These are phyloP conservation scores for Calvadosia cruxmelitensis DNA, from an alignment of 30 jellyfish, hydroid and myxozoan species.

Conservation along the genomic window DNA sequence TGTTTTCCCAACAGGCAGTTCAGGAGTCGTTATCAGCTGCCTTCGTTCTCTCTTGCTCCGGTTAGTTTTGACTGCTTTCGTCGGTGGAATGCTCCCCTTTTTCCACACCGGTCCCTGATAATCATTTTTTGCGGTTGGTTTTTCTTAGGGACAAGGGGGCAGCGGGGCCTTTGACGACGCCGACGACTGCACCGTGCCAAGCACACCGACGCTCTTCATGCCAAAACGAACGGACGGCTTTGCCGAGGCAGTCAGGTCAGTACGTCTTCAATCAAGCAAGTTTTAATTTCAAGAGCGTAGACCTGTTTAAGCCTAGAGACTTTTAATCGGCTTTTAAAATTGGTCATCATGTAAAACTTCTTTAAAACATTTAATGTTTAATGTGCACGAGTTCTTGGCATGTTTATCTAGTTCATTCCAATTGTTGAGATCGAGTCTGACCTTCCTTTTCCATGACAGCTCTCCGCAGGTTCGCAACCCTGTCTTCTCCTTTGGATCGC, in stretches of 20 bases:
- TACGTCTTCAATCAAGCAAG: no score
- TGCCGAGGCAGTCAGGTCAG: slow-evolving; percentile 98
- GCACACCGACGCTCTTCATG: slow-evolving; percentile 88
- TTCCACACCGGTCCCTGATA: no score
- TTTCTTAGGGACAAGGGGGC: slow-evolving; percentile 78
- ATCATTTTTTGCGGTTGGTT: no score
- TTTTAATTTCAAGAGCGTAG: no score
- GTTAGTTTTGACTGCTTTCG: slow-evolving; percentile 14
- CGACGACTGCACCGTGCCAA: slow-evolving; percentile 94
- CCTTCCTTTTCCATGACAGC: slow-evolving; percentile 16
- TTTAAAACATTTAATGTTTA: no score
- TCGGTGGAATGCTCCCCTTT: neutral
- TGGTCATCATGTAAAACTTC: neutral
- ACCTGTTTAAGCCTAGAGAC: no score
- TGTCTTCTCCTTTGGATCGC: slow-evolving; percentile 50
- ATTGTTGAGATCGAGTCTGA: neutral
- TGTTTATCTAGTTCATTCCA: no score
- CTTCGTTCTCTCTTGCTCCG: slow-evolving; percentile 85
- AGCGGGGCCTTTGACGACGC: slow-evolving; percentile 86
- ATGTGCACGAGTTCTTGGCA: no score
- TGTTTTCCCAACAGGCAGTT: slow-evolving; percentile 8
- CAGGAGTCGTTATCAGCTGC: slow-evolving; percentile 59
- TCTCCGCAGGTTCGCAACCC: slow-evolving; percentile 95
- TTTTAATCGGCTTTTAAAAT: neutral
- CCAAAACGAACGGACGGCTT: slow-evolving; percentile 93